Base-by-base conservation (phyloP, 1,140 invertebrate species). In the Hyphantria cunea region DNA sequence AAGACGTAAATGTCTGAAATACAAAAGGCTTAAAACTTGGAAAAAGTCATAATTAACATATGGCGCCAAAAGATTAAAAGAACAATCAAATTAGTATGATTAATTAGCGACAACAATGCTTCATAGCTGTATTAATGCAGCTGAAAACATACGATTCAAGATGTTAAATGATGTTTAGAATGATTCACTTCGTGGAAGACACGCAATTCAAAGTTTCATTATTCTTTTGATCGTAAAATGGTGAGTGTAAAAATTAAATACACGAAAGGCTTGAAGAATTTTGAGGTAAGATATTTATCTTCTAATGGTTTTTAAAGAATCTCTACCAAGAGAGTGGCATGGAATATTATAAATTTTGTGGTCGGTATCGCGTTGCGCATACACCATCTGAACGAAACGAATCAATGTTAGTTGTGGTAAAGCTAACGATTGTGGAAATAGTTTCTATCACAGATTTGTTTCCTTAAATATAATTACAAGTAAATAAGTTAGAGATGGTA, bases 311-410 rank as follows among this genome's bases (percentile, higher is more conserved):
- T n/a, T 62, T 51, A 67, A 62, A 41, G 31, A 49, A 54, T 59
- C 59, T 59, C 42, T 68, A 49, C 58, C 66, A 68, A 55, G 49
- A 47, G 15, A 33, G 41, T 39, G 34, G 49, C 42, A 39, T 56
- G 51, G 44, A 56, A 53, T 67, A 34, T 56, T 59, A 53, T 68
- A 63, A 63, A 68, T 68, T 60, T 56, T 25, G 6, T 11, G 9
- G 45, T 50, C 53, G 64, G 64, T 58, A 58, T 58, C 64, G 45
- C 17, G 31, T 41, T 31, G 25, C 55, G 56, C 52, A 25, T 11
- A 50, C 42, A 44, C 12, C 51, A 50, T n/a, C 13, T 12, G 17
- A n/a, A 31, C 48, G 39, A 25, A n/a, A 14, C 33, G 12, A 39
- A 54, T 14, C 34, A 37, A 9, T 11, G 45, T 15, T 12, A 31